These are phyloP conservation scores for Calyptomena viridis DNA, from an alignment of 2,113 vertebrate species.

Conservation along the genomic window DNA sequence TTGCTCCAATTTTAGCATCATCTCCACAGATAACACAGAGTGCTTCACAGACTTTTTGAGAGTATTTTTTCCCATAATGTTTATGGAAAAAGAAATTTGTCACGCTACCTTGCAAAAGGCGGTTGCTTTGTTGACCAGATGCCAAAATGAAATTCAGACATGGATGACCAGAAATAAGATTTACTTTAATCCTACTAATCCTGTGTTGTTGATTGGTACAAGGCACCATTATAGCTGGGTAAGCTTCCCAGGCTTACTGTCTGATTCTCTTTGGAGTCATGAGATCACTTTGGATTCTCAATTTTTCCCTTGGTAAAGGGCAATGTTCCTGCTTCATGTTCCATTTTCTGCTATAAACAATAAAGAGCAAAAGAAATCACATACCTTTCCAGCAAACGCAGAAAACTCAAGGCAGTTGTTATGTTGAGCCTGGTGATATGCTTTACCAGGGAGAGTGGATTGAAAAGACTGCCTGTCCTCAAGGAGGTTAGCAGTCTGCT, in stretches of 20 bases:
- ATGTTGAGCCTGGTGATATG: not conserved
- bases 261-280: conserved; percentile 46
- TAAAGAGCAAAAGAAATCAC: not conserved
- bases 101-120: conserved; percentile 17
- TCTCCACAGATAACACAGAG: not conserved
- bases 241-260: conserved; percentile 38
- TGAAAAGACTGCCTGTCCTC: not conserved
- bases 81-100: conserved; percentile 38
- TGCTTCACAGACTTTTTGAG: not conserved
- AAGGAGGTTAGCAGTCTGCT: not conserved
- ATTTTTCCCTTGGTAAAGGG: not conserved
- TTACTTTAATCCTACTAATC: conserved; percentile 67
- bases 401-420: not conserved
- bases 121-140: conserved; percentile 18
- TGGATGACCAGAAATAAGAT: conserved; percentile 60
- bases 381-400: not conserved
- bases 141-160: conserved; percentile 60
- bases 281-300: conserved; percentile 12
- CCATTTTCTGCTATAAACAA: not conserved
- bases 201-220: conserved; percentile 58
- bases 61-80: not conserved
- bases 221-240: conserved; percentile 46
- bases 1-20: conserved; percentile 19
- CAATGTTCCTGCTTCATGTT: not conserved
- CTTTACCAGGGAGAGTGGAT: not conserved